These are phyloP conservation scores for Dryas iulia DNA, from an alignment of 1,140 invertebrate genomes.

Conservation along the genomic window DNA sequence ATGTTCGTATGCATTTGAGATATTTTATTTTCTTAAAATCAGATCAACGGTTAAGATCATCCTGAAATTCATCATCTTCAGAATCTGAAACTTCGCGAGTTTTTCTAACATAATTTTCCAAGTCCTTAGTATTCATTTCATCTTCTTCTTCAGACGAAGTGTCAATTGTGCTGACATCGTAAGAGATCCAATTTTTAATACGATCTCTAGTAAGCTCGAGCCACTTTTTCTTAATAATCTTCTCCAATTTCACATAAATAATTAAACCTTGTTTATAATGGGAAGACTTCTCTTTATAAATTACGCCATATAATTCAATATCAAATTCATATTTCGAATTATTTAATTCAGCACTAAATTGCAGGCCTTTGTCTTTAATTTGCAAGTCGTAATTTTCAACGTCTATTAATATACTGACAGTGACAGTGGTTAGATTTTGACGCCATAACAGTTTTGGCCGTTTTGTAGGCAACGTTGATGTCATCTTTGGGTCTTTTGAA, in stretches of 20 bases:
- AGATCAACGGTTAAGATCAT: constrained; percentile 9
- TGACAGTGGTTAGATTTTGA: constrained; percentile 49
- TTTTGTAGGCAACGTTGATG: neutral
- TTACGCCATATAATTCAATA: constrained; percentile 57
- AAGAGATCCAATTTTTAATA: constrained; percentile 59
- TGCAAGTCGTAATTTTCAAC: constrained; percentile 50
- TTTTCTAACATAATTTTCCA: constrained; percentile 32
- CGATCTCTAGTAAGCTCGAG: constrained; percentile 48
- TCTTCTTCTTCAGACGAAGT: constrained; percentile 58
- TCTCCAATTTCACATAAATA: constrained; percentile 51
- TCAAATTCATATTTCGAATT: constrained; percentile 53
- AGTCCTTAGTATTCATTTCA: constrained; percentile 23
- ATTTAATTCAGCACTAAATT: constrained; percentile 43
- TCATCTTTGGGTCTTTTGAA: neutral
- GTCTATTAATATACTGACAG: constrained; percentile 60
- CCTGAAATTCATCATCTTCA: constrained; percentile 30
- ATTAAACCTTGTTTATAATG: constrained; percentile 63
- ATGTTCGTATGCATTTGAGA: too few relatives aligned
- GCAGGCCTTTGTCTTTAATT: constrained; percentile 44
- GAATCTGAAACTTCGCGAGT: constrained; percentile 37
- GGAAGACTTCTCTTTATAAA: constrained; percentile 38
- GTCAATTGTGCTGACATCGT: constrained; percentile 60
- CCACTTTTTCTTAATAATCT: constrained; percentile 56
- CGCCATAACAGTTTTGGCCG: constrained; percentile 58
- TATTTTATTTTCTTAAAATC: neutral